These are phyloP conservation scores for Ormia ochracea DNA, from an alignment of 2,888 invertebrate genomes.

Conservation along the genomic window DNA sequence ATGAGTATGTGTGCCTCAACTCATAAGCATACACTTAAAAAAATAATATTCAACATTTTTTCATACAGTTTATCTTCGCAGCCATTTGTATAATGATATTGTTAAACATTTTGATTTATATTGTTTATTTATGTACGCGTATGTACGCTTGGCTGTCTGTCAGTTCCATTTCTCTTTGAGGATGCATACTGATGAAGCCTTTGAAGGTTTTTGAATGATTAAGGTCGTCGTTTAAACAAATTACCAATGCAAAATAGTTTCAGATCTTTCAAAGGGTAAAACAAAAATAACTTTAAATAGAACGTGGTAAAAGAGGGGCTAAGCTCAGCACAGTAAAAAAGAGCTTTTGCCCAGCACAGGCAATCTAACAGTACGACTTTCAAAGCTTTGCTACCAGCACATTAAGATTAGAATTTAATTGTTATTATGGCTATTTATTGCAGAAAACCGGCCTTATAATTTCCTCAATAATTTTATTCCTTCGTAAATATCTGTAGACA, in stretches of 20 bases:
- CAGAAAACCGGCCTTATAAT: neutral
- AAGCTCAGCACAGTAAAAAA: neutral
- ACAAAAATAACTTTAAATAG: neutral
- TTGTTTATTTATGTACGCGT: constrained; percentile 4
- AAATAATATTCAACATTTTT: neutral
- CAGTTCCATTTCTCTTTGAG: neutral
- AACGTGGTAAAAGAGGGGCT: neutral
- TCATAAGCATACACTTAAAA: constrained; percentile 41
- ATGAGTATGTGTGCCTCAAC: neutral
- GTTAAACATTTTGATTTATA: constrained; percentile 56
- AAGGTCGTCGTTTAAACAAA: constrained; percentile 52
- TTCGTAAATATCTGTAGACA: neutral
- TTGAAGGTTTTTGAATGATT: constrained; percentile 43
- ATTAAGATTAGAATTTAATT: too few species aligned
- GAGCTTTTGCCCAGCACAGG: too few species aligned
- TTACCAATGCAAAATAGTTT: constrained; percentile 56
- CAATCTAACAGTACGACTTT: neutral
- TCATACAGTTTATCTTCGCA: neutral
- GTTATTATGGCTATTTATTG: too few species aligned
- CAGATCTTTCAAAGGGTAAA: constrained; percentile 15
- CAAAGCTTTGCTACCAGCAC: neutral
- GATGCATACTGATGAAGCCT: neutral
- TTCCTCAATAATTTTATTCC: neutral
- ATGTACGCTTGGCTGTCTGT: neutral
- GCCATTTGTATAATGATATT: constrained; percentile 46